Evolutionary conservation across 2,113 vertebrate genomes (phyloP), one percentile per base, ranked within the genome.

Genomic region (Cynocephalus volans): DNA sequence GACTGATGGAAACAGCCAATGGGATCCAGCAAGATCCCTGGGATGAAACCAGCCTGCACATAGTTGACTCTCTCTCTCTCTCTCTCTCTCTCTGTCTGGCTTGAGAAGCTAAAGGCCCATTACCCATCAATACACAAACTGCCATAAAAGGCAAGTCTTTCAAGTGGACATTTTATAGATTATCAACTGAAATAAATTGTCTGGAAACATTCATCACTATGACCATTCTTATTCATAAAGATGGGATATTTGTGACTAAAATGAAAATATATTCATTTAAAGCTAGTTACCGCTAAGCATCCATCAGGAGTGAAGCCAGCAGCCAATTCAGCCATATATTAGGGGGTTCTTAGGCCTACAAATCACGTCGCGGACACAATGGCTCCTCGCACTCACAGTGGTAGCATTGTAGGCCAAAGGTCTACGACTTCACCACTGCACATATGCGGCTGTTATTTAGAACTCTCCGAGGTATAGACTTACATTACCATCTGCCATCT

Each of bases 401-500:
- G 33, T 97, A 96, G 72, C 41, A 12, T 45, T n/a, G 41, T 0
- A 58, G 91, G 80, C 93, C 82, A 97, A 50, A 94, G 90, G 82
- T 97, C 91, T 62, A 85, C 92, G 95, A 87, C 80, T 97, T 69
- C 92, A 93, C 41, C 45, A 56, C 87, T 96, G 94, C 84, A 62
- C 90, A 92, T 31, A 56, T 87, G 83, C 1, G 31, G 36, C 79
- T 96, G 72, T 79, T 97, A 92, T 80, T 86, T 95, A 92, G 0
- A 93, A 96, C 95, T 98, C 97, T 96, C 97, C 3, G 15, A 98
- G 98, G 98, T 96, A 97, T 84, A 96, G 56, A 95, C 97, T 98
- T 96, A 94, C 76, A 76, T 80, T 80, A 81, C 98, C 98, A 98
- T 98, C 98, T 99, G 98, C 75, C 67, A 85, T 91, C 89, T 98